Conservation (phyloP, 2,888 invertebrate species). For the Zaprionus bogoriensis region DNA sequence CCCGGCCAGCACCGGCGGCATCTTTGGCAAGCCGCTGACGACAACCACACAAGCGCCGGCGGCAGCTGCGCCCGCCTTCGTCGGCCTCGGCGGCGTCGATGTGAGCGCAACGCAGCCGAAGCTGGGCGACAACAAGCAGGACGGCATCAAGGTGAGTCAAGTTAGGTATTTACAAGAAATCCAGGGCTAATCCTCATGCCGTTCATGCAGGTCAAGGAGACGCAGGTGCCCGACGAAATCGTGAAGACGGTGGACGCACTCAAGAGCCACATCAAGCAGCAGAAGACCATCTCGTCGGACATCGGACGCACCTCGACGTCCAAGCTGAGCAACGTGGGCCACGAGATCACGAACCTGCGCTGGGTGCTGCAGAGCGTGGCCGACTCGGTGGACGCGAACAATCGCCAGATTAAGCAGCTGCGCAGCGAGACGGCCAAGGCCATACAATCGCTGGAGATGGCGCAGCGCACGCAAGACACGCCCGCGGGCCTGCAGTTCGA, state of each 20-base stretch:
- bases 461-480: slow-evolving; percentile 90
- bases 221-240: slow-evolving; percentile 89
- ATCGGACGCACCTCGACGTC: slow-evolving; percentile 87
- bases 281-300: slow-evolving; percentile 91
- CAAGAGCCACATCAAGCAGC: slow-evolving; percentile 92
- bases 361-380: slow-evolving; percentile 81
- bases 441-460: slow-evolving; percentile 89
- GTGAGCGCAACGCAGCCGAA: slow-evolving; percentile 81
- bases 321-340: slow-evolving; percentile 80
- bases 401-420: slow-evolving; percentile 83
- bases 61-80: slow-evolving; percentile 69
- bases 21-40: slow-evolving; percentile 73
- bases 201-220: slow-evolving; percentile 81
- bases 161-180: too few relatives aligned
- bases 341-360: slow-evolving; percentile 78
- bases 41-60: slow-evolving; percentile 52
- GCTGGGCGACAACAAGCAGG: slow-evolving; percentile 80
- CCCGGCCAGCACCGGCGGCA: slow-evolving; percentile 33
- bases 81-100: slow-evolving; percentile 82
- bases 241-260: slow-evolving; percentile 90
- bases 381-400: slow-evolving; percentile 81
- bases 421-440: slow-evolving; percentile 89
- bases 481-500: slow-evolving; percentile 90
- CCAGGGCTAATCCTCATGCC: too few relatives aligned
- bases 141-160: slow-evolving; percentile 72